These are phyloP conservation scores for Petaurus breviceps DNA, from an alignment of 2,113 vertebrate species.

Conservation along the genomic window DNA sequence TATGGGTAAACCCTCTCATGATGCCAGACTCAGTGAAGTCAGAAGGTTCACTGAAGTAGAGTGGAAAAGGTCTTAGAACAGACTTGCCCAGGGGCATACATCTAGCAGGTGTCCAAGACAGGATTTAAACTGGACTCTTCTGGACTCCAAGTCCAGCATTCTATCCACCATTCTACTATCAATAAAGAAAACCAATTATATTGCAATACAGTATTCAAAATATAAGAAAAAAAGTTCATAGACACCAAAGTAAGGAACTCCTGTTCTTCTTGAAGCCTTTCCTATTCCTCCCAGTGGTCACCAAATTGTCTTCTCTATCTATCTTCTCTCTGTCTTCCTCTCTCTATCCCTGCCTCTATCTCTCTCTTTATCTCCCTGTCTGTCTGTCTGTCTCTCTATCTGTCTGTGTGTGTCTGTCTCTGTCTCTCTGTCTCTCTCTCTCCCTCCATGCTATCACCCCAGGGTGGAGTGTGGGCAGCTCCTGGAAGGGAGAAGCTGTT, in stretches of 20 bases:
- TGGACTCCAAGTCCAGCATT: not conserved
- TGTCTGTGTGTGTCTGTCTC: not conserved
- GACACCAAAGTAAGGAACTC: not conserved
- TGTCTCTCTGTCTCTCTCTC: not conserved
- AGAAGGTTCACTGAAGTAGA: not conserved
- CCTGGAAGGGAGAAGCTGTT: not conserved
- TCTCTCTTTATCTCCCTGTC: no score
- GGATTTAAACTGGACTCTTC: not conserved
- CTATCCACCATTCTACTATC: not conserved
- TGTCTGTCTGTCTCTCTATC: not conserved
- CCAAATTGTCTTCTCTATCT: not conserved
- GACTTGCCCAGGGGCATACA: not conserved
- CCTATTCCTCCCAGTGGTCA: not conserved
- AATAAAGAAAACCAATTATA: not conserved
- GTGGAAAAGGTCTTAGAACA: not conserved
- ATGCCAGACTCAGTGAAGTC: not conserved
- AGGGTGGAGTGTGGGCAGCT: not conserved
- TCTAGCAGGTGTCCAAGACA: not conserved
- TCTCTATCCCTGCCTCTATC: not conserved
- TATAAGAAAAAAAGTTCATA: not conserved
- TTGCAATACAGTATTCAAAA: not conserved
- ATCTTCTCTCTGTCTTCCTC: not conserved
- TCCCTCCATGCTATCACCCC: not conserved
- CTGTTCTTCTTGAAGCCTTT: not conserved
- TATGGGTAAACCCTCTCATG: not conserved